Evolutionary conservation across 92 coral and sea anemone species (phyloP).

Genomic region (Heliopora coerulea): DNA sequence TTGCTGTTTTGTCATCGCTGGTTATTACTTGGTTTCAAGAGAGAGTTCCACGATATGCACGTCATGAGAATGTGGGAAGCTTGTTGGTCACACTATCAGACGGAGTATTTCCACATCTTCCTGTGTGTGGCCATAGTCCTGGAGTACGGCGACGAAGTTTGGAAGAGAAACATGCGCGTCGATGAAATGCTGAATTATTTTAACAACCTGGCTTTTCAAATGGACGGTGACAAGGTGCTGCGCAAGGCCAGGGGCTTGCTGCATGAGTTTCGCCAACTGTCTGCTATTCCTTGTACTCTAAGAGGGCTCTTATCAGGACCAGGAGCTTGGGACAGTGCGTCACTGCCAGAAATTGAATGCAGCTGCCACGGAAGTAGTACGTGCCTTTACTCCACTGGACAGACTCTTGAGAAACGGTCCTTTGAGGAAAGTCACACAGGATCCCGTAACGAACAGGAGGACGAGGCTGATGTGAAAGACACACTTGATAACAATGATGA

Average conservation of each 20-base stretch:
- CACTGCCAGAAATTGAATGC: conserved; percentile 87
- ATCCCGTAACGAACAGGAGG: not conserved
- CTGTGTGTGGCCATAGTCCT: conserved; percentile 88
- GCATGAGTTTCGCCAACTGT: conserved; percentile 85
- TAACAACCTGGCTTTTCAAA: conserved; percentile 86
- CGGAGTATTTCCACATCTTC: conserved; percentile 94
- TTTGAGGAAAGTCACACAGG: not conserved
- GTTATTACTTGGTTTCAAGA: conserved; percentile 90
- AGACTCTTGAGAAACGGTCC: not conserved
- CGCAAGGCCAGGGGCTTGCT: conserved; percentile 86
- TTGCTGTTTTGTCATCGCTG: conserved; percentile 96
- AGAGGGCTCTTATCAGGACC: conserved; percentile 95
- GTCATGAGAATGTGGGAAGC: conserved; percentile 99
- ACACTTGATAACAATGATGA: not conserved
- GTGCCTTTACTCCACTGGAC: conserved; percentile 4
- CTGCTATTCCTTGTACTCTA: conserved; percentile 85
- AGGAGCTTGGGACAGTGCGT: conserved; percentile 98
- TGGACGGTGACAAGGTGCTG: conserved; percentile 86
- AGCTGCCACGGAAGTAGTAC: conserved; percentile 57
- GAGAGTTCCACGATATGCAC: conserved; percentile 88
- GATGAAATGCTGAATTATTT: conserved; percentile 93
- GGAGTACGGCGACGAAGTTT: conserved; percentile 74
- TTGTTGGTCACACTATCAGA: conserved; percentile 98
- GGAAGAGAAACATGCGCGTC: conserved; percentile 63
- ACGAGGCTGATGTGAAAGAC: not conserved